A percentile compares a stretch with the other conserved stretches of the same genome.
Evolutionary conservation across 2,888 invertebrate species (phyloP).

Genomic region (Ennomos quercinarius): DNA sequence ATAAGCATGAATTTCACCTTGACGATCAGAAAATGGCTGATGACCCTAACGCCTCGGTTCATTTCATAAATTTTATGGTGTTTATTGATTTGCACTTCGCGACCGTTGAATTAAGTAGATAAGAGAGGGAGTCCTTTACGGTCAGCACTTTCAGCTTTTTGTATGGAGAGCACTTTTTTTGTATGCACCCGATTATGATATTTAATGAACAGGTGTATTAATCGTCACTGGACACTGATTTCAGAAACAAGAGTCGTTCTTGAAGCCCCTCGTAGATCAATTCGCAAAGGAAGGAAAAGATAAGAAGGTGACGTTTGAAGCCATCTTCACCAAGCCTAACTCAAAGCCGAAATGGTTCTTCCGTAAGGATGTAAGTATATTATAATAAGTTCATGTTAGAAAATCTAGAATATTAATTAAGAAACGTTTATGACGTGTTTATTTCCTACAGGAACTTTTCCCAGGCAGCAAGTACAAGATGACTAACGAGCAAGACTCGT

Average conservation of each 20-base stretch:
- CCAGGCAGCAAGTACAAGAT: constrained; percentile 98
- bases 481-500: constrained; percentile 95
- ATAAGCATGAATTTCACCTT: constrained; percentile 76
- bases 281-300: constrained; percentile 98
- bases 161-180: constrained; percentile 79
- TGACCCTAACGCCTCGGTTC: constrained; percentile 78
- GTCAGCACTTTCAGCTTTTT: constrained; percentile 76
- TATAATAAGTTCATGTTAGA: not conserved
- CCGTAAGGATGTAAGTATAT: constrained; percentile 94
- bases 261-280: constrained; percentile 97
- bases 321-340: constrained; percentile 98
- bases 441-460: constrained; percentile 92
- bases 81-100: constrained; percentile 69
- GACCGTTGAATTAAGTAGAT: constrained; percentile 63
- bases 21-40: constrained; percentile 72
- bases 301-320: constrained; percentile 96
- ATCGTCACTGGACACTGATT: constrained; percentile 58
- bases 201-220: constrained; percentile 50
- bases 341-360: constrained; percentile 96
- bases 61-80: constrained; percentile 62
- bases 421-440: not conserved
- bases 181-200: constrained; percentile 57
- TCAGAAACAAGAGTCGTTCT: constrained; percentile 97
- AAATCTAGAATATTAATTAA: not conserved
- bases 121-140: constrained; percentile 60